phyloP scores from a whole-genome alignment of 1,140 invertebrate genomes.

The Temnothorax longispinosus region DNA sequence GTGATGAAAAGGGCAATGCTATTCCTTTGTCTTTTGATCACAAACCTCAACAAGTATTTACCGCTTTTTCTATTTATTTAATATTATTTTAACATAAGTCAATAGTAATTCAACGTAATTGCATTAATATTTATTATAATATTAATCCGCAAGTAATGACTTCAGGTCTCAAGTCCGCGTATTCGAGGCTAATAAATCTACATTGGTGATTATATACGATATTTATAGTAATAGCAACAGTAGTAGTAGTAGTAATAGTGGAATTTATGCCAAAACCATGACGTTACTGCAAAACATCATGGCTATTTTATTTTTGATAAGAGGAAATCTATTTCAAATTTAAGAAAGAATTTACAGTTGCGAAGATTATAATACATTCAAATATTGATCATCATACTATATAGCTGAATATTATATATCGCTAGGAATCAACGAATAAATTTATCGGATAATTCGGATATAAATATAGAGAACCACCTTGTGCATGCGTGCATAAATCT shows the following conservation, averaged over 20 bases:
- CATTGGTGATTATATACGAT: too few relatives aligned
- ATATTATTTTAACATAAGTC: slow-evolving; percentile 16
- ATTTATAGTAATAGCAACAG: too few relatives aligned
- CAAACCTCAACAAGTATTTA: slow-evolving; percentile 95
- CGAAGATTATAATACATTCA: background rate
- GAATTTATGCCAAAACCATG: too few relatives aligned
- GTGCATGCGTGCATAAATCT: background rate
- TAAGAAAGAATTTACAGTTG: background rate
- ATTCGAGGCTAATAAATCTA: too few relatives aligned
- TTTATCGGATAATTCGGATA: background rate
- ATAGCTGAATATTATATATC: background rate
- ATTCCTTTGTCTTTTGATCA: slow-evolving; percentile 98
- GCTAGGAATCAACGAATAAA: too few relatives aligned
- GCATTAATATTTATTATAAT: too few relatives aligned
- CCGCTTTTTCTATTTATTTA: slow-evolving; percentile 47
- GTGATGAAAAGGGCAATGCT: slow-evolving; percentile 94
- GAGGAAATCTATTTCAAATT: background rate
- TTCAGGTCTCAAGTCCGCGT: too few relatives aligned
- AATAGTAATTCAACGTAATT: background rate
- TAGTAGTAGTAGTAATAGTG: too few relatives aligned
- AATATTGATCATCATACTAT: background rate
- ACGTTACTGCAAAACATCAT: too few relatives aligned
- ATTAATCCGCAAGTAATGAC: too few relatives aligned
- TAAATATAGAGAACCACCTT: background rate
- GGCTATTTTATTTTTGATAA: background rate